phyloP scores from a whole-genome alignment of 2,113 vertebrate genomes.

The Poeciliopsis prolifica region DNA sequence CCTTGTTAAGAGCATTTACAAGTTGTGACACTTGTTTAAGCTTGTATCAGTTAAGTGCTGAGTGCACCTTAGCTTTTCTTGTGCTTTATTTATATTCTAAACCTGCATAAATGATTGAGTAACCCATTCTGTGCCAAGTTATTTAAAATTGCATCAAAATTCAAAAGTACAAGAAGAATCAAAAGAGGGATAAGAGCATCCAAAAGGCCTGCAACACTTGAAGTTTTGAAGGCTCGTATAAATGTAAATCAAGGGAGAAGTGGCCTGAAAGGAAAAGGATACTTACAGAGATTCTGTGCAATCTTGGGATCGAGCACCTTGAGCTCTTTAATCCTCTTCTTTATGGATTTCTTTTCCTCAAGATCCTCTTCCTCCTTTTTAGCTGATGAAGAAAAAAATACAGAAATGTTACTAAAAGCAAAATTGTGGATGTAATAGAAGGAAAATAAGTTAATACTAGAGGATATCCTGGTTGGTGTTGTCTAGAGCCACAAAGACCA shows the following conservation, averaged over 20 bases:
- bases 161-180: neutral
- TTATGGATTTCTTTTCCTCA: constrained; percentile 89
- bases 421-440: constrained; percentile 15
- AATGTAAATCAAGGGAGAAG: constrained; percentile 7
- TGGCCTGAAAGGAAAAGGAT: constrained; percentile 20
- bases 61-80: too few relatives aligned
- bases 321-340: constrained; percentile 94
- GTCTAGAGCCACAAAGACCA: neutral
- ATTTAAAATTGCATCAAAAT: neutral
- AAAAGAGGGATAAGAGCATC: neutral
- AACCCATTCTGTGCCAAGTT: neutral
- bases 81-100: neutral
- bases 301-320: constrained; percentile 96
- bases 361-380: constrained; percentile 87
- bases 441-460: neutral
- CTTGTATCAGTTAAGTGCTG: neutral
- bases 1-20: neutral
- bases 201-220: neutral
- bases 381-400: constrained; percentile 75
- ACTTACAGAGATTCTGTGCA: constrained; percentile 98
- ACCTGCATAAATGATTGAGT: too few relatives aligned
- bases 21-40: neutral
- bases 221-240: neutral
- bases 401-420: constrained; percentile 11
- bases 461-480: constrained; percentile 10